Conservation (phyloP, 2,113 vertebrate genomes). For the Xiphophorus hellerii region DNA sequence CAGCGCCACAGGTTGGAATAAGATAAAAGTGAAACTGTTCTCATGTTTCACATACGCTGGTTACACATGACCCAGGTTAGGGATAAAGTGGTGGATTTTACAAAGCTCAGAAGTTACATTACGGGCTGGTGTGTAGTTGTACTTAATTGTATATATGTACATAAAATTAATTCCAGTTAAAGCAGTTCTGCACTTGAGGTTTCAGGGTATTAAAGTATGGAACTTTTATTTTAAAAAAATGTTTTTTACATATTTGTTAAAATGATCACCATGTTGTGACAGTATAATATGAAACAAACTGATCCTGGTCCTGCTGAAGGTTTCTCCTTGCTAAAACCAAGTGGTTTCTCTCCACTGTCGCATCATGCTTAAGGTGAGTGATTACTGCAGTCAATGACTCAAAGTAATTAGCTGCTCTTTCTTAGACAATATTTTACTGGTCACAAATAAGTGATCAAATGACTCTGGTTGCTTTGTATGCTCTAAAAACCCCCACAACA, state of each 20-base stretch:
- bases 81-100: not conserved
- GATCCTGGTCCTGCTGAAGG: not conserved
- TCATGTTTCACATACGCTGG: not conserved
- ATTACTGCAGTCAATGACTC: too few relatives aligned
- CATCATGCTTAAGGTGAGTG: not conserved
- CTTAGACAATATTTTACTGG: too few relatives aligned
- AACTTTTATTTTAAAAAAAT: too few relatives aligned
- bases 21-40: not conserved
- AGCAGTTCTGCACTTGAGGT: not conserved
- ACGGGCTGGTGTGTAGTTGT: not conserved
- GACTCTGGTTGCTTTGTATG: not conserved
- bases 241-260: too few relatives aligned
- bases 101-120: not conserved
- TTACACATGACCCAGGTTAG: not conserved
- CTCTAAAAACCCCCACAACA: not conserved
- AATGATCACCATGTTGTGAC: too few relatives aligned
- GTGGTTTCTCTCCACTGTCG: not conserved
- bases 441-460: too few relatives aligned
- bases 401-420: too few relatives aligned
- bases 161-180: not conserved
- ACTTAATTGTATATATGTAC: not conserved
- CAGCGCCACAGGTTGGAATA: not conserved
- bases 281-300: not conserved
- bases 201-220: too few relatives aligned
- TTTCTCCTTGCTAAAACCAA: not conserved